Conservation (phyloP, 2,113 vertebrate genomes). For the Hymenochirus boettgeri region DNA sequence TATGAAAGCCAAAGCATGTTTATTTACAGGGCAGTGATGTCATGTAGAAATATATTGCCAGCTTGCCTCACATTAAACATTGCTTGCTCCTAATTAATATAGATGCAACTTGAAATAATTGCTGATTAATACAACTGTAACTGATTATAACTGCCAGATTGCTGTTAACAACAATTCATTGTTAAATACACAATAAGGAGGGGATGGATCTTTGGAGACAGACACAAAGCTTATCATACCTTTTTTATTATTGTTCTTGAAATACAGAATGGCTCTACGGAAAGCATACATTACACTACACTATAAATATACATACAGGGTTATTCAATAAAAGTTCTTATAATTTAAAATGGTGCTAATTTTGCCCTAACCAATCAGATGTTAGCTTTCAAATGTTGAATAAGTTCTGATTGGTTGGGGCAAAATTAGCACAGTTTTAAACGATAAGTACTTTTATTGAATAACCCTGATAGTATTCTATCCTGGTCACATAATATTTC, state of each 20-base stretch:
- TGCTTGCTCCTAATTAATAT: conserved; percentile 16
- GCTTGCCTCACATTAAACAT: conserved; percentile 2
- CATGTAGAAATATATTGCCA: not conserved
- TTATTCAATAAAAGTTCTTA: too few relatives aligned
- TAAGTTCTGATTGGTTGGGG: too few relatives aligned
- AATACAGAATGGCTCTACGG: not conserved
- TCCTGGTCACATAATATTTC: too few relatives aligned
- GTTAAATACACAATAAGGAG: conserved; percentile 18
- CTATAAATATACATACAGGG: too few relatives aligned
- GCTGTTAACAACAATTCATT: conserved; percentile 21
- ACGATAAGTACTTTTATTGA: too few relatives aligned
- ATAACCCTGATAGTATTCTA: too few relatives aligned
- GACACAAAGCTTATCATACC: not conserved
- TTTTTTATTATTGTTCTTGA: not conserved
- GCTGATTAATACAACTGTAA: conserved; percentile 15
- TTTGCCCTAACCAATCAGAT: too few relatives aligned
- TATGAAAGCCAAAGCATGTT: not conserved
- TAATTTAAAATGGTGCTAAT: too few relatives aligned
- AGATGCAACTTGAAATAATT: conserved; percentile 19
- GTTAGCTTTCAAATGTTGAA: too few relatives aligned
- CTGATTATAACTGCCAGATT: conserved; percentile 23
- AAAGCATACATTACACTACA: too few relatives aligned
- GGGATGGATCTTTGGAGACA: conserved; percentile 4
- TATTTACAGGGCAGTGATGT: not conserved
- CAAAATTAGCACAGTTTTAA: too few relatives aligned